Evolutionary conservation across 2,888 invertebrate species (phyloP), one percentile per base, ranked within the genome.

Genomic region (Syritta pipiens): DNA sequence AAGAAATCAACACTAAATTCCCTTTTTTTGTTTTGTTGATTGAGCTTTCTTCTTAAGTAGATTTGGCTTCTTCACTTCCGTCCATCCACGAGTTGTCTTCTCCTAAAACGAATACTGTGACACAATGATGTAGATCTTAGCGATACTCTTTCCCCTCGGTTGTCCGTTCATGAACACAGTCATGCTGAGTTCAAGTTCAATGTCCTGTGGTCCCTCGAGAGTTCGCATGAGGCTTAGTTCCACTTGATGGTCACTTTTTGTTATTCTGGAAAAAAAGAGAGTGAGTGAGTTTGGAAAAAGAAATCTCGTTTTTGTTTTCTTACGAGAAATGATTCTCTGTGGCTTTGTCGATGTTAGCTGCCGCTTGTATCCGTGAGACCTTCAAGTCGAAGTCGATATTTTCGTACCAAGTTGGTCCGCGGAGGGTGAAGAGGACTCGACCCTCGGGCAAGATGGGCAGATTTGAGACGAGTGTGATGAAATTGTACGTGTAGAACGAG

Each of bases 401-500:
- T 22, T 92, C 91, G 3, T 91, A 90, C 91, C 93, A 93, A 30
- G 91, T 89, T 0, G 96, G 96, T 0, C 97, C 97, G 20, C 94
- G 91, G 92, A 98, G 94, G 5, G 96, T 96, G 89, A 98, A 98
- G 5, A 98, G 90, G 60, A 95, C 94, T 30, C 88, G 85, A 4
- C 89, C 89, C 48, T 87, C 85, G 1, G 88, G 87, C 0, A 94
- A 93, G 32, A 96, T 91, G 55, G 93, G 93, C 60, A 95, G 90
- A 86, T 95, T 94, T 19, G 97, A 95, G 0, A 96, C 95, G 84
- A 99, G 93, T 0, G 97, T 95, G 83, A 99, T 95, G 88, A 96
- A 98, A 89, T 98, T 97, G 90, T 94, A 97, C 26, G 96, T 96
- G 86, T 95, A 95, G 55, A 96, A 94, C 44, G 96, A 92, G 0